A percentile compares a stretch with the other conserved stretches of the same genome.
Conservation (phyloP, 2,888 invertebrate species). For the Cheilosia grossa region DNA sequence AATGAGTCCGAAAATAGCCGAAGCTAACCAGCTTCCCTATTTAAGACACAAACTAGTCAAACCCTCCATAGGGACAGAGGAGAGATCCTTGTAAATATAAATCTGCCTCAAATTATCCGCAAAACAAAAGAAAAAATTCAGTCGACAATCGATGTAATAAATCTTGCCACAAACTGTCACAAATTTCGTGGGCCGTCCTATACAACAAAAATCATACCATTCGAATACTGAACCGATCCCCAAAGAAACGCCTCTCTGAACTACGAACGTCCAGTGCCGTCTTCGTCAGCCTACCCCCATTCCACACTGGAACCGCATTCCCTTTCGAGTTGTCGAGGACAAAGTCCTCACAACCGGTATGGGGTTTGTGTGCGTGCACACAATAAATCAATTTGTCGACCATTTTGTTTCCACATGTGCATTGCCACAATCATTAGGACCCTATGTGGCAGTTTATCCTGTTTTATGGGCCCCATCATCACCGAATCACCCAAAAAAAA, state of each 20-base stretch:
- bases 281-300: slow-evolving; percentile 6
- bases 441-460: slow-evolving; percentile 38
- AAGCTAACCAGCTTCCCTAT: background rate
- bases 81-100: background rate
- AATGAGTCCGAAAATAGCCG: no score
- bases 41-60: background rate
- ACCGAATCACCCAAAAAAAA: background rate
- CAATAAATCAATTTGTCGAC: slow-evolving; percentile 58
- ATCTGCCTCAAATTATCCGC: background rate
- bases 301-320: background rate
- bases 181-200: background rate
- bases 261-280: background rate
- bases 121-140: no score
- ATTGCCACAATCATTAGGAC: slow-evolving; percentile 7
- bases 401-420: slow-evolving; percentile 35
- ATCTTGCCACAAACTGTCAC: background rate
- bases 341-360: slow-evolving; percentile 15
- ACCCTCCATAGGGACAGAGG: background rate
- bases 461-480: slow-evolving; percentile 22
- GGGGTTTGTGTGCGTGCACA: slow-evolving; percentile 2
- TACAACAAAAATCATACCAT: background rate
- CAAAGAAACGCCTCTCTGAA: slow-evolving; percentile 22
- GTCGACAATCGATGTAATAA: no score
- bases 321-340: background rate
- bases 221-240: background rate